These are phyloP conservation scores for Fundulus diaphanus DNA, from an alignment of 2,797 vertebrate genomes.

Conservation along the genomic window DNA sequence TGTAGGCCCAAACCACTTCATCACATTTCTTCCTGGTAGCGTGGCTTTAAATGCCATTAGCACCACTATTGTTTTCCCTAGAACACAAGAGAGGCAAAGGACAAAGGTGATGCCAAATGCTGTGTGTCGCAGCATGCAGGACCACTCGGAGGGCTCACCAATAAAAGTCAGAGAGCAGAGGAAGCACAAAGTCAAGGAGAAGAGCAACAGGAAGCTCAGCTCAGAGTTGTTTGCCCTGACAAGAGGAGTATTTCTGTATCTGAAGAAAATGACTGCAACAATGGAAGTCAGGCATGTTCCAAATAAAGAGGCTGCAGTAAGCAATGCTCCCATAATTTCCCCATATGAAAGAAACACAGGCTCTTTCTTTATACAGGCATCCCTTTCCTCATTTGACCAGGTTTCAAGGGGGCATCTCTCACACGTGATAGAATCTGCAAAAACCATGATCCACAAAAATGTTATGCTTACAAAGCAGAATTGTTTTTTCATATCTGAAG, in stretches of 20 bases:
- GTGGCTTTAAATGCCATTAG: conserved; percentile 81
- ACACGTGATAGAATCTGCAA: conserved; percentile 66
- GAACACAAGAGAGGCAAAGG: conserved; percentile 79
- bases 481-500: neutral
- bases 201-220: conserved; percentile 76
- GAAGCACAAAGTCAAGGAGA: conserved; percentile 77
- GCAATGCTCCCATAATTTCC: conserved; percentile 71
- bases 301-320: conserved; percentile 61
- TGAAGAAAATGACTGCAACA: conserved; percentile 10
- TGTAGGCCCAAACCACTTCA: conserved; percentile 78
- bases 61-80: conserved; percentile 64
- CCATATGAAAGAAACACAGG: conserved; percentile 62
- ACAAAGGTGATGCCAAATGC: conserved; percentile 82
- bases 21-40: conserved; percentile 72
- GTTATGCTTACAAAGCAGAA: neutral
- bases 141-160: conserved; percentile 78
- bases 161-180: conserved; percentile 77
- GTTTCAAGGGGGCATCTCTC: conserved; percentile 52
- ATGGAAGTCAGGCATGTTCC: conserved; percentile 46
- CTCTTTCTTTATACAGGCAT: conserved; percentile 57
- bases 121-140: conserved; percentile 82
- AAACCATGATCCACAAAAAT: neutral
- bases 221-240: conserved; percentile 76
- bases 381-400: conserved; percentile 61
- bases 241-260: conserved; percentile 18